Evolutionary conservation across 1,140 invertebrate species (phyloP).

Genomic region (Drosophila triauraria): DNA sequence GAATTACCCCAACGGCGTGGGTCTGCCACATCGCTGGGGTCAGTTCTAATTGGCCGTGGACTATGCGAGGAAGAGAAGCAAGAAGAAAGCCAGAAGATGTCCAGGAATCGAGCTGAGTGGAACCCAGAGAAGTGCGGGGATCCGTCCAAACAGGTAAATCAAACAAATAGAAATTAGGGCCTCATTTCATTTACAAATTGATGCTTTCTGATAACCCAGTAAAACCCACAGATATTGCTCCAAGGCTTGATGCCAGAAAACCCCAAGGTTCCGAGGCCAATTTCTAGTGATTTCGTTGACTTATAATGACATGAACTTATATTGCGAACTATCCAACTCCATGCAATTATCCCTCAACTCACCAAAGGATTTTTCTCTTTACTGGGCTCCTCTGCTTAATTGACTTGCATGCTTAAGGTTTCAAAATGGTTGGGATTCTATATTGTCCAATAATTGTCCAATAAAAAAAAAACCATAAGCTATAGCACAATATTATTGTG

Average conservation of each 20-base stretch:
- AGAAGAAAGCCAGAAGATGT: not conserved
- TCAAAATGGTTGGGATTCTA: not conserved
- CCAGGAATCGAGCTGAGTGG: not conserved
- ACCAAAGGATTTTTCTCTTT: not conserved
- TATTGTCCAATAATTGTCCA: not conserved
- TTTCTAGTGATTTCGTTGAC: not conserved
- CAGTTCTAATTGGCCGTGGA: constrained; percentile 44
- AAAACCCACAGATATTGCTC: not conserved
- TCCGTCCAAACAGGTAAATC: not conserved
- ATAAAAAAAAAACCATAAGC: not conserved
- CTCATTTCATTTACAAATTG: too few relatives aligned
- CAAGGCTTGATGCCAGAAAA: not conserved
- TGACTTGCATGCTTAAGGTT: not conserved
- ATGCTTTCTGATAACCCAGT: not conserved
- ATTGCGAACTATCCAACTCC: not conserved
- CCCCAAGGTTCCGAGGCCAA: not conserved
- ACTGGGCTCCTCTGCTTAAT: not conserved
- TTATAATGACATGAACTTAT: not conserved
- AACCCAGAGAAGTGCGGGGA: not conserved
- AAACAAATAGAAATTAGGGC: too few relatives aligned
- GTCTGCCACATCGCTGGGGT: constrained; percentile 64
- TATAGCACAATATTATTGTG: not conserved
- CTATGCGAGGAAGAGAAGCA: too few relatives aligned
- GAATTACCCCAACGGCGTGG: constrained; percentile 67
- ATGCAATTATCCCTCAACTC: not conserved